These are phyloP conservation scores for Megaleporinus macrocephalus DNA, from an alignment of 2,113 vertebrate species.

Conservation along the genomic window DNA sequence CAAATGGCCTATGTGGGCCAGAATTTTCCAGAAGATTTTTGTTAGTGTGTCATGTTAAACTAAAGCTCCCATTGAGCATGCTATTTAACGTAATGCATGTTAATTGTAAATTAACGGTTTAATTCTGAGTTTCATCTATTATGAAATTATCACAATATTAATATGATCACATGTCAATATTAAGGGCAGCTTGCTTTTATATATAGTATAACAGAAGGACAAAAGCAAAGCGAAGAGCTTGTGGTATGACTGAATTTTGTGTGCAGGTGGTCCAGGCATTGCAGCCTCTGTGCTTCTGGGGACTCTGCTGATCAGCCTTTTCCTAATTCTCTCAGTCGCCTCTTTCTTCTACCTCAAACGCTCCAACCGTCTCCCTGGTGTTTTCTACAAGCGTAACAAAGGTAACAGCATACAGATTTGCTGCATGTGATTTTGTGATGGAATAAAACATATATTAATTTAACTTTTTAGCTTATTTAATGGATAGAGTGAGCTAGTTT, in stretches of 20 bases:
- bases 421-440: not conserved
- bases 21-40: no score
- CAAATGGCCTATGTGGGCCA: no score
- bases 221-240: not conserved
- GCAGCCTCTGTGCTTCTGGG: conserved; percentile 91
- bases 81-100: no score
- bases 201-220: no score
- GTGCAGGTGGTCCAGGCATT: conserved; percentile 84
- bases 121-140: no score
- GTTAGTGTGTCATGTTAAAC: no score
- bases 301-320: conserved; percentile 87
- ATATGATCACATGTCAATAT: no score
- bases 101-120: no score
- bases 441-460: no score
- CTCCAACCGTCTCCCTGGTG: conserved; percentile 83
- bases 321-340: conserved; percentile 91
- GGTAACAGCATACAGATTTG: conserved; percentile 68
- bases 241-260: conserved; percentile 31
- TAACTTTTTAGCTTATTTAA: not conserved
- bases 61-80: no score
- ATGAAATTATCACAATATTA: no score
- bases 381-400: conserved; percentile 89
- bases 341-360: conserved; percentile 98
- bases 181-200: no score
- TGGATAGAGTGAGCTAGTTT: not conserved